Evolutionary conservation across 2,797 vertebrate species (phyloP), one percentile per base, ranked within the genome.

Genomic region (Champsocephalus gunnari): DNA sequence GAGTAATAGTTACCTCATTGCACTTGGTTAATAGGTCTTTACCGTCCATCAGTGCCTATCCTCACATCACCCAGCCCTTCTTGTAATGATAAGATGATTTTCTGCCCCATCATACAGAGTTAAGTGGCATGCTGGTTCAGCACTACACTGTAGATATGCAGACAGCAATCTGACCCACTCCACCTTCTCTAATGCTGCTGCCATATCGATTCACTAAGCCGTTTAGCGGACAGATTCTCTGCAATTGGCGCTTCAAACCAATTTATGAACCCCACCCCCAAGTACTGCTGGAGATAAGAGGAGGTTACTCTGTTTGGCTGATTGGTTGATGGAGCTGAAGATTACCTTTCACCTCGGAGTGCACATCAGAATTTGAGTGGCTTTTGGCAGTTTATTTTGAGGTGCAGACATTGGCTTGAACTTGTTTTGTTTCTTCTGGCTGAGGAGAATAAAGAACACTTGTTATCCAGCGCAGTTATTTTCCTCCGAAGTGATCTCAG

Each of bases 171-270:
- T 34, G 79, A 89, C 51, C 83, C 78, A 74, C 65, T 82, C 61
- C 71, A 75, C 80, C 57, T 45, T 66, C 77, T 50, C 73, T 80
- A 70, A 80, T 73, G 81, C 66, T 44, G 68, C 38, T 49, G 66
- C 77, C 32, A 32, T 65, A 92, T 90, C 8, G 82, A 91, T 87
- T 79, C 64, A 1, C 66, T 24, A 28, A 71, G 83, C 78, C 73
- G 82, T 84, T 38, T 85, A 87, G 83, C 19, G 38, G 80, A 86
- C 78, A 81, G 73, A 84, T 75, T 81, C 72, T 58, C 69, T 73
- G 81, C 78, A 77, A 84, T 73, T 54, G 71, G 65, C n/a, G 58
- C 71, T 73, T 88, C 66, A 66, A 66, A 82, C 73, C 82, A 79
- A 49, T 77, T 79, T 79, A 83, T 77, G 72, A 80, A 79, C 32